Evolutionary conservation across 2,888 invertebrate species (phyloP).

Genomic region (Spicauda simplicius): DNA sequence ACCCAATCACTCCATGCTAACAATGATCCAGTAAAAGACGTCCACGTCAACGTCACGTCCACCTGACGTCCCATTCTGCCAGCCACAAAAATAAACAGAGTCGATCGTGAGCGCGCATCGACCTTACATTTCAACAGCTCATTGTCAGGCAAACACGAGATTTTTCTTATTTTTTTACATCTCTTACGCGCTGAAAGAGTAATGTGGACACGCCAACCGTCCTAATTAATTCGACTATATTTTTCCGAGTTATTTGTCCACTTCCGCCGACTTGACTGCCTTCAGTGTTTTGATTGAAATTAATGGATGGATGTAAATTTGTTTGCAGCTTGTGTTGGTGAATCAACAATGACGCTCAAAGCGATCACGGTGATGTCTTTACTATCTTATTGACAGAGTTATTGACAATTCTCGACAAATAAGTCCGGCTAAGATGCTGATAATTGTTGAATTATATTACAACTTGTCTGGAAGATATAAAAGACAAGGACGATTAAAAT

Average conservation of each 20-base stretch:
- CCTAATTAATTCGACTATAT: conserved; percentile 28
- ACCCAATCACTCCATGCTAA: conserved; percentile 10
- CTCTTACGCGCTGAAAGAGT: conserved; percentile 42
- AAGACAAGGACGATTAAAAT: too few relatives aligned
- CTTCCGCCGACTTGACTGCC: conserved; percentile 10
- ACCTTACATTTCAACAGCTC: conserved; percentile 71
- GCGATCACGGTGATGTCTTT: conserved; percentile 14
- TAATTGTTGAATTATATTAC: too few relatives aligned
- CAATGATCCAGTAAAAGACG: neutral
- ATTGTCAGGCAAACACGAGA: conserved; percentile 62
- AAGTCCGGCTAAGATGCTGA: neutral
- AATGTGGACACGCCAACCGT: conserved; percentile 52
- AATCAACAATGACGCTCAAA: conserved; percentile 6
- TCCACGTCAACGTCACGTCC: conserved; percentile 39
- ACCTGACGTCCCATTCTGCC: conserved; percentile 47
- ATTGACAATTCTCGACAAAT: conserved; percentile 8
- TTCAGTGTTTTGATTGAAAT: conserved; percentile 22
- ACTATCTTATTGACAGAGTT: conserved; percentile 16
- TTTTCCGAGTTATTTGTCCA: conserved; percentile 26
- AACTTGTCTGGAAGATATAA: too few relatives aligned
- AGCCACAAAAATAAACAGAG: conserved; percentile 54
- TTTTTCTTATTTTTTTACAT: conserved; percentile 48
- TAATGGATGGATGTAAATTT: conserved; percentile 28
- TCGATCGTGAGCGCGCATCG: conserved; percentile 49
- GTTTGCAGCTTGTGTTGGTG: conserved; percentile 18